phyloP scores from a whole-genome alignment of 2,113 vertebrate species.

The Indicator indicator region DNA sequence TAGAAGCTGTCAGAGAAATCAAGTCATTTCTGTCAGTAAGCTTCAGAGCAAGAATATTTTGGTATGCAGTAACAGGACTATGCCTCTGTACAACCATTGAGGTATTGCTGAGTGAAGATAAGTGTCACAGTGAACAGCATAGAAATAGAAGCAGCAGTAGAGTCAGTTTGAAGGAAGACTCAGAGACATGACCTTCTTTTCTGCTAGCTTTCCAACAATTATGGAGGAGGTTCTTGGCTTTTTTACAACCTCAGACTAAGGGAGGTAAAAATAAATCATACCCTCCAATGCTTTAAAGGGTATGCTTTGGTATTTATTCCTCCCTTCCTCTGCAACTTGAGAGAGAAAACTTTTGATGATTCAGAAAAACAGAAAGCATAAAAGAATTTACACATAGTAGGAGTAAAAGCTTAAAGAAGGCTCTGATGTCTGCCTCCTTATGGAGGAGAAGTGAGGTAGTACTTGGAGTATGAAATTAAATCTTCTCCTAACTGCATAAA shows the following conservation, averaged over 20 bases:
- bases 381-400: not conserved
- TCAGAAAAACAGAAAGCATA: not conserved
- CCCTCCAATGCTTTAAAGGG: not conserved
- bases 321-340: not conserved
- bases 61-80: not conserved
- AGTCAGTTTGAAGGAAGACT: slow-evolving; percentile 25
- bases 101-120: slow-evolving; percentile 29
- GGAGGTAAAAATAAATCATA: slow-evolving; percentile 6
- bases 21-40: slow-evolving; percentile 16
- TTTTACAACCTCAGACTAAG: not conserved
- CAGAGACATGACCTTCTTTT: not conserved
- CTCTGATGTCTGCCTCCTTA: not conserved
- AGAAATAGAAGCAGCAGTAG: slow-evolving; percentile 6
- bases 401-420: not conserved
- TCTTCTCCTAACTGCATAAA: not conserved
- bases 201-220: not conserved
- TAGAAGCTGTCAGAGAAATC: slow-evolving; percentile 23
- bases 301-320: not conserved
- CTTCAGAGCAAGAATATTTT: slow-evolving; percentile 43
- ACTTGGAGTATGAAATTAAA: not conserved
- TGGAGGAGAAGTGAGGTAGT: not conserved
- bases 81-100: not conserved
- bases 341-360: not conserved
- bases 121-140: not conserved
- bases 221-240: slow-evolving; percentile 17